Percentiles rank a stretch among this genome's conserved stretches.
Conservation (phyloP, 2,888 invertebrate genomes). For the Xestoiulus laeticollis region DNA sequence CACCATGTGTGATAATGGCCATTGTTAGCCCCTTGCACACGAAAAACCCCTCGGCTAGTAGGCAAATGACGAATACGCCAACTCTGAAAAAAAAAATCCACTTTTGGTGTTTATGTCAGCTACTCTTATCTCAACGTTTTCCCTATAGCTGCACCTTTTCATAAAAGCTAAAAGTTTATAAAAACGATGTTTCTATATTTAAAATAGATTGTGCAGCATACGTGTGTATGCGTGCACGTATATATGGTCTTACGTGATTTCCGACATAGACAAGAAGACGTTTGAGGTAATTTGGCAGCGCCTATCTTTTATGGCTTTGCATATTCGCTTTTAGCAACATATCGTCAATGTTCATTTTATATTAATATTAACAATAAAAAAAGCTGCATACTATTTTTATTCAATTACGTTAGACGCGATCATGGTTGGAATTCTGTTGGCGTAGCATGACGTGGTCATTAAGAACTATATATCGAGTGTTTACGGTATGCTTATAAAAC, state of each 20-base stretch:
- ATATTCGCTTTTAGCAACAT: neutral
- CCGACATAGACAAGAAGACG: neutral
- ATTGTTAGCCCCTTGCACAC: slow-evolving; percentile 4
- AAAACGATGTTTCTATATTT: neutral
- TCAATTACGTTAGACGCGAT: neutral
- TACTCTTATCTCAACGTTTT: neutral
- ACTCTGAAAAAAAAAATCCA: neutral
- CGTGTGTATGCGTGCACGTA: neutral
- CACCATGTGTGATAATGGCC: slow-evolving; percentile 19
- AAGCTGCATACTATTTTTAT: neutral
- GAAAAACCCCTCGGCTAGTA: neutral
- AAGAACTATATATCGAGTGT: slow-evolving; percentile 15
- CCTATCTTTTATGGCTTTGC: neutral
- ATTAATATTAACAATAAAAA: neutral
- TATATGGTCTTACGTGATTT: no score
- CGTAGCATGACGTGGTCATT: slow-evolving; percentile 22
- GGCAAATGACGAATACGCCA: neutral
- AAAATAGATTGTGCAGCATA: neutral
- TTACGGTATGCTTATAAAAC: slow-evolving; percentile 25
- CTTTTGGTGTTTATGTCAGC: neutral
- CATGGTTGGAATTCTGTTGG: neutral
- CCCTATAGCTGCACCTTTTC: neutral
- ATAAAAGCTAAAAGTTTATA: neutral
- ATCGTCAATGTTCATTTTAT: neutral
- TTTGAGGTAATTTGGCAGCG: neutral